Percentiles rank a stretch among this genome's conserved stretches.
phyloP scores from a whole-genome alignment of 2,888 invertebrate species.

The Latrodectus hesperus region DNA sequence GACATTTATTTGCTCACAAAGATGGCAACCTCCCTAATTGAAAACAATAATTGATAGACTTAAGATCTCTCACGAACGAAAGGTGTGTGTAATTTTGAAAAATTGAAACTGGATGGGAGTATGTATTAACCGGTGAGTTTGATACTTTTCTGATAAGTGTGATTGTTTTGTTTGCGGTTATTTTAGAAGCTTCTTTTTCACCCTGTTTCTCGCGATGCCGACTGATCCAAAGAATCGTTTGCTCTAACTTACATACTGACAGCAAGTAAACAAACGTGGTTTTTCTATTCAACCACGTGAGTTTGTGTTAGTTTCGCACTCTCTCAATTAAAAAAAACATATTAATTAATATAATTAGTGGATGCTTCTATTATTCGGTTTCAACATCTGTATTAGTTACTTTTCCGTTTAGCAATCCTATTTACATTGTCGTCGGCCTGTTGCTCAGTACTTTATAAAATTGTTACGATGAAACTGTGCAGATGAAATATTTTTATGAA shows the following conservation, averaged over 20 bases:
- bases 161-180: neutral
- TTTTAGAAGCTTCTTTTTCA: neutral
- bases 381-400: neutral
- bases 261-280: neutral
- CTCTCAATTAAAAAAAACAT: neutral
- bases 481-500: too few species aligned
- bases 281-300: neutral
- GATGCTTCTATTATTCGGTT: neutral
- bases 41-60: constrained; percentile 43
- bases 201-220: neutral
- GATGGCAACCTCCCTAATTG: constrained; percentile 23
- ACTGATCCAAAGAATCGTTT: neutral
- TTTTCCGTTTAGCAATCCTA: neutral
- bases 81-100: constrained; percentile 44
- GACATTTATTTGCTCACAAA: neutral
- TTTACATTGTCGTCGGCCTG: neutral
- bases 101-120: constrained; percentile 60
- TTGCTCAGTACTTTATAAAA: neutral
- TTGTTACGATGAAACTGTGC: neutral
- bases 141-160: constrained; percentile 11
- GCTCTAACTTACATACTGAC: neutral
- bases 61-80: constrained; percentile 20
- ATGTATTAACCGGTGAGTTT: constrained; percentile 49
- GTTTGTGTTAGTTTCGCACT: neutral
- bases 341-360: neutral